These are phyloP conservation scores for Volucella inanis DNA, from an alignment of 2,888 invertebrate genomes.

Conservation along the genomic window DNA sequence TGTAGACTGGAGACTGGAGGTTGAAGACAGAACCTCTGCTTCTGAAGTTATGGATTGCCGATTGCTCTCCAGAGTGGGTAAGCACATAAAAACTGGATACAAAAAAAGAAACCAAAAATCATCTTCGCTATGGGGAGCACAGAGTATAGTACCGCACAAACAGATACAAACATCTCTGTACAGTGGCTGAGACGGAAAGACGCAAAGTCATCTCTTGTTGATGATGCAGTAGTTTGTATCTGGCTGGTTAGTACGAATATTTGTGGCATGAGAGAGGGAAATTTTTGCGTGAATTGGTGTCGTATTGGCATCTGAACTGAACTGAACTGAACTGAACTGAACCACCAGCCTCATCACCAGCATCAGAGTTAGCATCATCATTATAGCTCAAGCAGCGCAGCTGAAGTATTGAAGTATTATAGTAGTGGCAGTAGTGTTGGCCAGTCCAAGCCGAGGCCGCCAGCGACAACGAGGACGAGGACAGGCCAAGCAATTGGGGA, in stretches of 20 bases:
- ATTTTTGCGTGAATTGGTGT: slow-evolving; percentile 73
- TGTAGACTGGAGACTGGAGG: too few species aligned
- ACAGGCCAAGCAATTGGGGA: slow-evolving; percentile 67
- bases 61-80: slow-evolving; percentile 44
- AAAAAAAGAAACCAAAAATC: slow-evolving; percentile 17
- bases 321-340: slow-evolving; percentile 31
- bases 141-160: slow-evolving; percentile 1
- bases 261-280: not conserved
- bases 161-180: slow-evolving; percentile 15
- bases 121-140: slow-evolving; percentile 41
- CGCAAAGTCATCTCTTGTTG: slow-evolving; percentile 63
- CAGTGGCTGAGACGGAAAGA: slow-evolving; percentile 40
- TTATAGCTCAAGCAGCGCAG: slow-evolving; percentile 17
- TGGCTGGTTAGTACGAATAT: not conserved
- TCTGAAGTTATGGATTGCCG: slow-evolving; percentile 68
- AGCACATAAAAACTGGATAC: slow-evolving; percentile 33
- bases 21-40: slow-evolving; percentile 41
- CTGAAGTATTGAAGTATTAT: slow-evolving; percentile 31
- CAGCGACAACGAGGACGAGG: not conserved
- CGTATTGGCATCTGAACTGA: slow-evolving; percentile 67
- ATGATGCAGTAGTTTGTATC: slow-evolving; percentile 58
- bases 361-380: slow-evolving; percentile 34
- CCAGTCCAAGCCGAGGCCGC: not conserved
- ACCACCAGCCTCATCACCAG: slow-evolving; percentile 24
- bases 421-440: slow-evolving; percentile 15